Conservation (phyloP, 2,888 invertebrate genomes). For the Schizaphis graminum region DNA sequence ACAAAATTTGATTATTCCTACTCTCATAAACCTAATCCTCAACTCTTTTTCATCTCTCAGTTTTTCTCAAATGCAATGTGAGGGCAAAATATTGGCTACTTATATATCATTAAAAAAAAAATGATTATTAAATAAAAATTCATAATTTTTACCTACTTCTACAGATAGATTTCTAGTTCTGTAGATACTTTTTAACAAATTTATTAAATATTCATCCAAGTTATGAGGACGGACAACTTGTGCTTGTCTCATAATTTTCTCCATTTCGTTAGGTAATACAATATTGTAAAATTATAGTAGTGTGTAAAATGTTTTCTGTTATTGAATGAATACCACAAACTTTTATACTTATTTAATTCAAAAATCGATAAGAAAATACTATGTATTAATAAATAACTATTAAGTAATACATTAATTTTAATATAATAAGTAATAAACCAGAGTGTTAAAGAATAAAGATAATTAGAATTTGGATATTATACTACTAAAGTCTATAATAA, state of each 20-base stretch:
- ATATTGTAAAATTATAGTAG: not conserved
- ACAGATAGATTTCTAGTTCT: conserved; percentile 41
- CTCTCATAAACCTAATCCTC: too few species aligned
- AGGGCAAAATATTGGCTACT: too few species aligned
- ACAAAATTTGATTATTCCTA: too few species aligned
- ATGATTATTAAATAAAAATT: not conserved
- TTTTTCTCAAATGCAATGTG: too few species aligned
- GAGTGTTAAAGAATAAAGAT: too few species aligned
- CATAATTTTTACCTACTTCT: conserved; percentile 44
- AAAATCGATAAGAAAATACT: not conserved
- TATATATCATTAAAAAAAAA: not conserved
- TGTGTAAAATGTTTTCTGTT: not conserved
- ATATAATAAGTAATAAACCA: too few species aligned
- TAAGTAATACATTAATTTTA: too few species aligned
- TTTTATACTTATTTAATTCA: not conserved
- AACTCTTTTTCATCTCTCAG: too few species aligned
- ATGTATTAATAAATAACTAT: not conserved
- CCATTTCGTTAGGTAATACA: not conserved
- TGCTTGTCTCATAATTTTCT: conserved; percentile 27
- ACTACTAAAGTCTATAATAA: too few species aligned
- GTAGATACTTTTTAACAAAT: conserved; percentile 49
- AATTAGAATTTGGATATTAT: too few species aligned
- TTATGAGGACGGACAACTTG: conserved; percentile 45
- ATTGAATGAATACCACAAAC: not conserved
- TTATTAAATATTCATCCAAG: conserved; percentile 51